A percentile compares a stretch with the other conserved stretches of the same genome.
Conservation (phyloP, 2,113 vertebrate species). For the Uria aalge region DNA sequence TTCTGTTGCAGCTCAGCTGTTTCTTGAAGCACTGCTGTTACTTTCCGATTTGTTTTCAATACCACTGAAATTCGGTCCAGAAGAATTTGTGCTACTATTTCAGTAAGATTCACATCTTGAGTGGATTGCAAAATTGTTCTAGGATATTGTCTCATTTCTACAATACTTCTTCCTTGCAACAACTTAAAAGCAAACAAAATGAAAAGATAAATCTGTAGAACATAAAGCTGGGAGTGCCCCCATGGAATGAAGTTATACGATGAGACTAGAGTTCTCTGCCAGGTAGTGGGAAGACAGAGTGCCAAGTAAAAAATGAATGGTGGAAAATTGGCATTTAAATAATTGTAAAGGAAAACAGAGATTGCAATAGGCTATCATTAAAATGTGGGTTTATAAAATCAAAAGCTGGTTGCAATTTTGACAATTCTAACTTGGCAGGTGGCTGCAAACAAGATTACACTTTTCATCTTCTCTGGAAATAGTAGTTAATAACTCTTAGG, state of each 20-base stretch:
- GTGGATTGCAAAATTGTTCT: not conserved
- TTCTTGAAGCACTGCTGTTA: not conserved
- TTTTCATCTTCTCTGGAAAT: slow-evolving; percentile 38
- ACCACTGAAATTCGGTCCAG: not conserved
- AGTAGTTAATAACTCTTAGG: slow-evolving; percentile 17
- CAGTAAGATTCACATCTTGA: not conserved
- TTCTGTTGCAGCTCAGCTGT: not conserved
- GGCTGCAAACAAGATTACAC: slow-evolving; percentile 25
- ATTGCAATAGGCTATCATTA: slow-evolving; percentile 16
- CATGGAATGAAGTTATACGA: not conserved
- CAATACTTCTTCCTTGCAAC: not conserved
- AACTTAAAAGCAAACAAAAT: slow-evolving; percentile 1
- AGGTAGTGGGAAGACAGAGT: not conserved
- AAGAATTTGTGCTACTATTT: not conserved
- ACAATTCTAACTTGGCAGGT: slow-evolving; percentile 37
- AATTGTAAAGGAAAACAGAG: slow-evolving; percentile 8
- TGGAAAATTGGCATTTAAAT: slow-evolving; percentile 25
- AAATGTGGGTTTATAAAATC: slow-evolving; percentile 9
- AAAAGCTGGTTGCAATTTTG: slow-evolving; percentile 30
- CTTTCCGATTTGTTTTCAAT: not conserved
- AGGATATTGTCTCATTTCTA: not conserved
- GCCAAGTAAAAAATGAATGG: slow-evolving; percentile 16
- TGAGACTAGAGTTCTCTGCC: not conserved
- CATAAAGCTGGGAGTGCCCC: not conserved
- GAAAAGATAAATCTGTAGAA: slow-evolving; percentile 4